Evolutionary conservation across 1,140 invertebrate genomes (phyloP), one percentile per base, ranked within the genome.

Genomic region (Heliothis subflexa): DNA sequence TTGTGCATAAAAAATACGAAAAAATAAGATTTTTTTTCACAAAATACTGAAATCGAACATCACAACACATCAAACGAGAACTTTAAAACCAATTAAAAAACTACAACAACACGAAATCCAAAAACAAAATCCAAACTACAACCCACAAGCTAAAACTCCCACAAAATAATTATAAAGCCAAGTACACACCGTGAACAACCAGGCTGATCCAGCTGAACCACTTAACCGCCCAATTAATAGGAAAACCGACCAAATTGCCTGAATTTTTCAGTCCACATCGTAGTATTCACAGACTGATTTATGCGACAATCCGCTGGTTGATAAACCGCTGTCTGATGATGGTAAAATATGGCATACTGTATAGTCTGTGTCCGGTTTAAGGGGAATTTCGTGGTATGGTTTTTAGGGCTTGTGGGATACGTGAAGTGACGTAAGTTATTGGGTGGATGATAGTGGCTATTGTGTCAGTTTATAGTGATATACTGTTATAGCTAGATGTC

Each of bases 281-380:
- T 45, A 70, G 64, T 13, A 70, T 52, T 70, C 21, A 50, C 66
- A 7, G 18, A 21, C 47, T 70, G 66, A 70, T 70, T 70, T 70
- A 70, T 70, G 66, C 47, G 66, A 52, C 47, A 12, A 70, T 70
- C 66, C 66, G n/a, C 18, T 70, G 47, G 1, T 70, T 70, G 66
- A 70, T 70, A 70, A 70, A 70, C 66, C 28, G 66, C 66, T 70
- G 66, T 70, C 66, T 50, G 66, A n/a, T 70, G 66, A 4, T 70
- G 25, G 66, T 70, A 45, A 70, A 70, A 70, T 70, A 70, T 70
- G 66, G 66, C n/a, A 28, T 68, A 28, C 13, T 45, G 47, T 50
- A 13, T 21, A 40, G 21, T 52, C 18, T 11, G 21, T 9, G 14
- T n/a, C 47, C 18, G 47, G 47, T 70, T 70, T 28, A 50, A 66